Evolutionary conservation across 2,888 invertebrate genomes (phyloP).

Genomic region (Unio pictorum): DNA sequence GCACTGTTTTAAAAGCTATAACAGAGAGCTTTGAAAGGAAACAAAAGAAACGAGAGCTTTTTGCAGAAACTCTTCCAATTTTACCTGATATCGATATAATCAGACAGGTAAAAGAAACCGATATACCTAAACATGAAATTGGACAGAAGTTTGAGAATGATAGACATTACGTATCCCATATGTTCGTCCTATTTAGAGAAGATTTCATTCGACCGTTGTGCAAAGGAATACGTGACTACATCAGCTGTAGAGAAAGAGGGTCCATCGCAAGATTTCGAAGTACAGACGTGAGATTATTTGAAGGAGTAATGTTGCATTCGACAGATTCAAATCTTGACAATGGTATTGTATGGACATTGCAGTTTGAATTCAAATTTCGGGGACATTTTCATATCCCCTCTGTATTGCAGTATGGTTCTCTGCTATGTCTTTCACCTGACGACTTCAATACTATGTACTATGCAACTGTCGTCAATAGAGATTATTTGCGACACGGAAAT

Average conservation of each 20-base stretch:
- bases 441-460: conserved; percentile 80
- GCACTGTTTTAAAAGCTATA: too few species aligned
- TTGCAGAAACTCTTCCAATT: too few species aligned
- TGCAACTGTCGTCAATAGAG: conserved; percentile 79
- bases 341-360: conserved; percentile 11
- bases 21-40: too few species aligned
- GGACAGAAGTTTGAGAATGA: conserved; percentile 71
- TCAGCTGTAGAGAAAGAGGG: conserved; percentile 39
- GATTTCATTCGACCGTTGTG: conserved; percentile 84
- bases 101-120: too few species aligned
- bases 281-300: conserved; percentile 13
- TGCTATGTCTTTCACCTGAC: conserved; percentile 81
- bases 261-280: conserved; percentile 7
- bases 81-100: too few species aligned
- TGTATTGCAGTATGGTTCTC: conserved; percentile 78
- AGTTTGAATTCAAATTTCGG: conserved; percentile 5
- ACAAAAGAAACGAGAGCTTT: too few species aligned
- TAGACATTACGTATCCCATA: conserved; percentile 82
- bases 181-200: conserved; percentile 84
- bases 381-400: too few species aligned
- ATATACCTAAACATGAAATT: conserved; percentile 69
- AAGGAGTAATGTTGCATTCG: conserved; percentile 1
- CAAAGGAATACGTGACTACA: conserved; percentile 77
- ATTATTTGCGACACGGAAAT: conserved; percentile 19
- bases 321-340: conserved; percentile 5